These are phyloP conservation scores for Cyphomyrus discorhynchus DNA, from an alignment of 2,113 vertebrate species.

Conservation along the genomic window DNA sequence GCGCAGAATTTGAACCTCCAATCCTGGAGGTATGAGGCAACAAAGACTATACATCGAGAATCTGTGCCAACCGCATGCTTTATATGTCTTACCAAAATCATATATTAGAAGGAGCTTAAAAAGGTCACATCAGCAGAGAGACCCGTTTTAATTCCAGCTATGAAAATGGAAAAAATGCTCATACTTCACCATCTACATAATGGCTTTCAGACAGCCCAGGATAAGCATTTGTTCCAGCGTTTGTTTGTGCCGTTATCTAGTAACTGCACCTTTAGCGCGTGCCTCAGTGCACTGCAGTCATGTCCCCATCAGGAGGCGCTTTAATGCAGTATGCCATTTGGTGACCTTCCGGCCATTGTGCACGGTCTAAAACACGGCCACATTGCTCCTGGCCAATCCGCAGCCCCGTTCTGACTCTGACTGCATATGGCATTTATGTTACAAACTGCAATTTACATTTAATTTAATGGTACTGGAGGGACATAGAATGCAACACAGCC, in stretches of 20 bases:
- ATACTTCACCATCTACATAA: neutral
- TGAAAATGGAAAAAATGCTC: neutral
- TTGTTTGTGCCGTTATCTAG: neutral
- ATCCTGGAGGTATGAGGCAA: neutral
- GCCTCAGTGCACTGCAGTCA: neutral
- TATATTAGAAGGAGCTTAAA: neutral
- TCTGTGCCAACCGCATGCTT: neutral
- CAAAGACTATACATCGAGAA: neutral
- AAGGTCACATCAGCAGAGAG: neutral
- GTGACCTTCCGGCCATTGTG: neutral
- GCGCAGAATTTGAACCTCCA: neutral
- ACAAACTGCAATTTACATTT: neutral
- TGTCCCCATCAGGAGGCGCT: neutral
- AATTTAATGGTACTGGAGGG: too few relatives aligned
- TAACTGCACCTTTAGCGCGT: neutral
- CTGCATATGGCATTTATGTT: neutral
- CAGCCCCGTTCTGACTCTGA: neutral
- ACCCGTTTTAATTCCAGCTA: neutral
- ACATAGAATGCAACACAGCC: neutral
- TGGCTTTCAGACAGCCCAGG: neutral
- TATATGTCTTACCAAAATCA: neutral
- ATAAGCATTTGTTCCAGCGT: neutral
- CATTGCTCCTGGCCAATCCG: neutral
- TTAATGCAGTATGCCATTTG: neutral
- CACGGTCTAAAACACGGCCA: neutral